Evolutionary conservation across 2,888 invertebrate genomes (phyloP).

Genomic region (Morpho achilles): DNA sequence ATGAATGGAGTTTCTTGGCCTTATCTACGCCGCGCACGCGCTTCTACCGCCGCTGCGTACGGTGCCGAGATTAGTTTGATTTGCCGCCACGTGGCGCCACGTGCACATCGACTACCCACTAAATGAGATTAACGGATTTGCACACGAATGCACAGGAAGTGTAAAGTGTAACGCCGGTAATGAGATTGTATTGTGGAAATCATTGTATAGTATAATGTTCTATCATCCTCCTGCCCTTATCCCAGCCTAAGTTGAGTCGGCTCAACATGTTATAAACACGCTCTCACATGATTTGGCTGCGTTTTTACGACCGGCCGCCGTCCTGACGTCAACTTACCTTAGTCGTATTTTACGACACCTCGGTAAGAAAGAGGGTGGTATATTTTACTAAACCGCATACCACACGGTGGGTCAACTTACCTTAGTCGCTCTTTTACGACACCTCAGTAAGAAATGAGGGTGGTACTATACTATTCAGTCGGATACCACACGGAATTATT

Average conservation of each 20-base stretch:
- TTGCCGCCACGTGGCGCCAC: constrained; percentile 75
- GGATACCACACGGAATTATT: no score
- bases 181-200: constrained; percentile 64
- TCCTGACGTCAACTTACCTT: no score
- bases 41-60: constrained; percentile 62
- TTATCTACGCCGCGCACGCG: constrained; percentile 74
- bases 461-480: no score
- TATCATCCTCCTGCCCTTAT: neutral
- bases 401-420: no score
- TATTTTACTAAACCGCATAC: no score
- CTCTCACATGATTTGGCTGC: no score
- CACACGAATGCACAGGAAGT: constrained; percentile 77
- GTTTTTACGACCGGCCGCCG: no score
- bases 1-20: constrained; percentile 76
- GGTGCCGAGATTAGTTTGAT: constrained; percentile 74
- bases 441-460: no score
- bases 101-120: constrained; percentile 64
- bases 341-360: no score
- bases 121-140: constrained; percentile 79
- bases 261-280: neutral
- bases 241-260: no score
- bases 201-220: constrained; percentile 37
- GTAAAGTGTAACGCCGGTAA: constrained; percentile 77
- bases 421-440: no score
- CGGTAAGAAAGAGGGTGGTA: no score